Evolutionary conservation across 2,797 vertebrate species (phyloP).

Genomic region (Hypotaenidia okinawae): DNA sequence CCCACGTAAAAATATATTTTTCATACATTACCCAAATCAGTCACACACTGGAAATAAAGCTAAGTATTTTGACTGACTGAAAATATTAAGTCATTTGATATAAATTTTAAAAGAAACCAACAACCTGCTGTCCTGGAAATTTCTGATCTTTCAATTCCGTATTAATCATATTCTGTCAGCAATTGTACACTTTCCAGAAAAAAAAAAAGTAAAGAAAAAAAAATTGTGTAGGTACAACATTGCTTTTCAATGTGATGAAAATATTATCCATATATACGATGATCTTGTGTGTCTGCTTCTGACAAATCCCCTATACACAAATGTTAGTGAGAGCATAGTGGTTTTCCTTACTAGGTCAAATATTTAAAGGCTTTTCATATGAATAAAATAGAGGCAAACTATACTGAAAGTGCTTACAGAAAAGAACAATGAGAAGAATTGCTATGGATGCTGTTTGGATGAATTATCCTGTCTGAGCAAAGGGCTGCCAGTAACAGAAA

Average conservation of each 20-base stretch:
- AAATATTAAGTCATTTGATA: background rate
- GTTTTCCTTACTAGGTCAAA: background rate
- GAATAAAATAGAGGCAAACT: background rate
- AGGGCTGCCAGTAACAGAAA: background rate
- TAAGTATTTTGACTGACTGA: background rate
- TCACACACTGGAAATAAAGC: background rate
- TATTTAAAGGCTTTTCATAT: slow-evolving; percentile 7
- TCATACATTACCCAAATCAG: background rate
- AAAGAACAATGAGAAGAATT: background rate
- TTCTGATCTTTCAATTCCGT: background rate
- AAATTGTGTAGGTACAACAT: background rate
- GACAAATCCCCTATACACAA: background rate
- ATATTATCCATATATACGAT: background rate
- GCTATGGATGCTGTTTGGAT: background rate
- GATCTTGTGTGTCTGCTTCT: background rate
- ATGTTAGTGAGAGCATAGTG: background rate
- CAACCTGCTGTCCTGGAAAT: background rate
- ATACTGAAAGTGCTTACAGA: background rate
- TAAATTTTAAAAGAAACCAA: background rate
- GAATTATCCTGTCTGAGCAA: background rate
- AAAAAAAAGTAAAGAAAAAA: background rate
- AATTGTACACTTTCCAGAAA: background rate
- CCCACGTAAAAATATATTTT: background rate
- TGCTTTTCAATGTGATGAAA: background rate
- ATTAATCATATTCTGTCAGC: background rate